Conservation (phyloP, 2,888 invertebrate species). For the Pherbina coryleti region DNA sequence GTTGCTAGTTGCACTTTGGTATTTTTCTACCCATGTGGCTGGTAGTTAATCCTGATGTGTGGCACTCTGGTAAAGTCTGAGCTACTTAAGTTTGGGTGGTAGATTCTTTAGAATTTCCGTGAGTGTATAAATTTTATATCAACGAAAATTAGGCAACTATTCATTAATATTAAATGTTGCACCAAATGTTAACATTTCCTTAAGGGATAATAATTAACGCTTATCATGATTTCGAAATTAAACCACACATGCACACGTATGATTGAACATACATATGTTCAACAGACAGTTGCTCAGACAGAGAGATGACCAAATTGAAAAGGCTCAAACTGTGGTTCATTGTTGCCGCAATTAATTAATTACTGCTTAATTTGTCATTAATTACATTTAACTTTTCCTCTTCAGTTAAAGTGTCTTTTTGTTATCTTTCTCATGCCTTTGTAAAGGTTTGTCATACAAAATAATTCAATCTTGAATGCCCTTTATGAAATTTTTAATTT, state of each 20-base stretch:
- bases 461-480: too few species aligned
- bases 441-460: background rate
- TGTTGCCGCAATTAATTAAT: too few species aligned
- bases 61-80: too few species aligned
- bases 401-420: background rate
- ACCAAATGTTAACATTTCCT: background rate
- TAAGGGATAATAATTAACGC: too few species aligned
- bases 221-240: too few species aligned
- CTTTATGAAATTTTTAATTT: too few species aligned
- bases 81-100: too few species aligned
- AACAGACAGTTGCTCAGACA: too few species aligned
- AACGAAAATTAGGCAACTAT: background rate
- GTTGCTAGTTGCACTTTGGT: background rate
- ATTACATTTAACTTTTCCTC: background rate
- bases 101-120: too few species aligned
- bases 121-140: background rate
- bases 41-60: too few species aligned
- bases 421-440: background rate
- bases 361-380: background rate
- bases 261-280: constrained; percentile 29
- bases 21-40: background rate
- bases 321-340: background rate
- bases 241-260: constrained; percentile 7
- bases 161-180: background rate
- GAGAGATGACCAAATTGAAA: background rate